Evolutionary conservation across 2,797 vertebrate genomes (phyloP).

Genomic region (Salarias fasciatus): DNA sequence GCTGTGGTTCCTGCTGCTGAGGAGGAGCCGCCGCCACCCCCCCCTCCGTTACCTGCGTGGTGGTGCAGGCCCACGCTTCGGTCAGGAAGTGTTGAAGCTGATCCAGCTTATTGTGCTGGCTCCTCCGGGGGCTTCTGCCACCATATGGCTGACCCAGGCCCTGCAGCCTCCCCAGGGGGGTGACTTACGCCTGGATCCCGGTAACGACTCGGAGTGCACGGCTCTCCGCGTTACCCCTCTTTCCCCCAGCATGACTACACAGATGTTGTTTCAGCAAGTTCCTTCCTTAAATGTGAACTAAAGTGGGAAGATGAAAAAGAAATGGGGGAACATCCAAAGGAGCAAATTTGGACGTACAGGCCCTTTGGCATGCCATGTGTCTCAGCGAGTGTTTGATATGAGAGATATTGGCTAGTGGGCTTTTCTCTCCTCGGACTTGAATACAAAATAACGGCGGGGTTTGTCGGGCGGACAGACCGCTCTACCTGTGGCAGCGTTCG

Average conservation of each 20-base stretch:
- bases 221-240: constrained; percentile 76
- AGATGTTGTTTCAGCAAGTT: constrained; percentile 90
- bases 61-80: constrained; percentile 76
- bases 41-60: constrained; percentile 67
- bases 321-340: constrained; percentile 20
- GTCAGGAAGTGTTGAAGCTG: constrained; percentile 85
- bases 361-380: constrained; percentile 23
- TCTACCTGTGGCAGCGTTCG: constrained; percentile 38
- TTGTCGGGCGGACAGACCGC: constrained; percentile 17
- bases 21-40: constrained; percentile 66
- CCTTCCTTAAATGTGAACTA: constrained; percentile 80
- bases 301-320: constrained; percentile 21
- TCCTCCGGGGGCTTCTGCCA: constrained; percentile 89
- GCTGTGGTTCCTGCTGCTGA: constrained; percentile 69
- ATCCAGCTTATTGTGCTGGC: constrained; percentile 89
- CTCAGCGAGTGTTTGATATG: constrained; percentile 11
- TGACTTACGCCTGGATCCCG: constrained; percentile 83
- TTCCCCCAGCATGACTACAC: constrained; percentile 85
- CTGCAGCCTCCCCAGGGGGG: constrained; percentile 89
- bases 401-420: neutral
- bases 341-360: constrained; percentile 56
- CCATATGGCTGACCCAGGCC: constrained; percentile 94
- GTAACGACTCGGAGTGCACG: constrained; percentile 81
- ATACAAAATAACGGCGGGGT: constrained; percentile 8
- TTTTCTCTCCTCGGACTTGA: constrained; percentile 5